These are phyloP conservation scores for Rhogogaster chlorosoma DNA, from an alignment of 2,888 invertebrate species.

Conservation along the genomic window DNA sequence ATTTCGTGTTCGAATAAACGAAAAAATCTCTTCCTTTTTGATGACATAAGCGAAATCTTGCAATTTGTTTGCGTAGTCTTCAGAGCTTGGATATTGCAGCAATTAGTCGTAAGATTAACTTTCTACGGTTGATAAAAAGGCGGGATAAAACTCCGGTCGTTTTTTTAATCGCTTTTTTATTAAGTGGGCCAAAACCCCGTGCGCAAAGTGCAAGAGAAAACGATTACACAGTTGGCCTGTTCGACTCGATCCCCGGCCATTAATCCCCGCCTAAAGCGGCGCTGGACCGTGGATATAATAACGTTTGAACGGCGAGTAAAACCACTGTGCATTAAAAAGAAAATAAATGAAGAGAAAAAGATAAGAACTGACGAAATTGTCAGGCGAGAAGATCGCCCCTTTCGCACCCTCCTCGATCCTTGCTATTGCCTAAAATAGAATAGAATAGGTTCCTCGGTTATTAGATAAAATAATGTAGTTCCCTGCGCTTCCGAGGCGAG, in stretches of 20 bases:
- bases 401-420: conserved; percentile 15
- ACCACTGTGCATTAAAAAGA: conserved; percentile 7
- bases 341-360: not conserved
- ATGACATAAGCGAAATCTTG: not conserved
- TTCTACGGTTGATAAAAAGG: conserved; percentile 4
- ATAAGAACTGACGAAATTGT: conserved; percentile 12
- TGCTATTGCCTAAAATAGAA: conserved; percentile 7
- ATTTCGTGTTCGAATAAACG: not conserved
- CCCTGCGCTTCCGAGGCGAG: not conserved
- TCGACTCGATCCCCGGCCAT: conserved; percentile 22
- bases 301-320: conserved; percentile 1
- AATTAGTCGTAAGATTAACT: conserved; percentile 19
- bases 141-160: not conserved
- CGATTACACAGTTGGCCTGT: conserved; percentile 25
- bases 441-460: not conserved
- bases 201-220: conserved; percentile 29
- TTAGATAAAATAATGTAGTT: not conserved
- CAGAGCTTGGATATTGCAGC: not conserved
- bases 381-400: not conserved
- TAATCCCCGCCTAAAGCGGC: conserved; percentile 37
- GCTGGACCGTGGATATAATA: conserved; percentile 48
- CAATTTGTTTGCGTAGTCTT: conserved; percentile 2
- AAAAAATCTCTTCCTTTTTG: not conserved
- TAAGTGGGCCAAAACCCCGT: not conserved
- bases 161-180: not conserved